Base-by-base conservation (phyloP, 2,888 invertebrate genomes). In the Thalpophila matura region DNA sequence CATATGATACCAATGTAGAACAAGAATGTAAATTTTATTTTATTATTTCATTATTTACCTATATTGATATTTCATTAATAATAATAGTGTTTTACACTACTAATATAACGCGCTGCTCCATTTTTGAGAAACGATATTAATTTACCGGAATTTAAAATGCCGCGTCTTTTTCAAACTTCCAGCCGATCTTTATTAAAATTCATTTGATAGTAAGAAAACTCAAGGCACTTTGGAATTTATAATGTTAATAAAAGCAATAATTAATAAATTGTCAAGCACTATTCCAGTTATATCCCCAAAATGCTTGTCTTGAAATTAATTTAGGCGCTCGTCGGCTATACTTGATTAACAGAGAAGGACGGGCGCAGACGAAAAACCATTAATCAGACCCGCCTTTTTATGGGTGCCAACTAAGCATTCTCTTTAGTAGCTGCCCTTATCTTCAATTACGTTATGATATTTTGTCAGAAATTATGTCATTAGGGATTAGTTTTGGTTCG, bases 311-410 rank as follows among this genome's bases (percentile, higher is more conserved):
- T 31, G 45, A 65, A 65, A 69, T 73, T 78, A 53, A 74, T 76
- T 78, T 78, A 61, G 43, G 33, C 29, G 27, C 35, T 37, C 43
- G 43, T 43, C 54, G 51, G 40, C 47, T 71, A 71, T 71, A 57
- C 49, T 78, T 78, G 65, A 74, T 76, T 76, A 74, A 76, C 50
- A 47, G 38, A 65, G 26, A 50, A 63, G 47, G 78, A 29, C 55
- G 16, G 51, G 16, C 45, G 1, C 46, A 64, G 69, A 64, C 71
- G 65, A 74, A 63, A 67, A 72, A 42, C 67, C 64, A 78, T 79
- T 79, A 74, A 78, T 78, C 69, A 78, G 62, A 45, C 38, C 38
- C 49, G 49, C 50, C 72, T 77, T 74, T 78, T 71, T 74, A 57
- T 69, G 57, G 59, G 47, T 61, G 56, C 62, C 72, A 53, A 64